Evolutionary conservation across 2,797 vertebrate genomes (phyloP), one percentile per base, ranked within the genome.

Genomic region (Ataeniobius toweri): DNA sequence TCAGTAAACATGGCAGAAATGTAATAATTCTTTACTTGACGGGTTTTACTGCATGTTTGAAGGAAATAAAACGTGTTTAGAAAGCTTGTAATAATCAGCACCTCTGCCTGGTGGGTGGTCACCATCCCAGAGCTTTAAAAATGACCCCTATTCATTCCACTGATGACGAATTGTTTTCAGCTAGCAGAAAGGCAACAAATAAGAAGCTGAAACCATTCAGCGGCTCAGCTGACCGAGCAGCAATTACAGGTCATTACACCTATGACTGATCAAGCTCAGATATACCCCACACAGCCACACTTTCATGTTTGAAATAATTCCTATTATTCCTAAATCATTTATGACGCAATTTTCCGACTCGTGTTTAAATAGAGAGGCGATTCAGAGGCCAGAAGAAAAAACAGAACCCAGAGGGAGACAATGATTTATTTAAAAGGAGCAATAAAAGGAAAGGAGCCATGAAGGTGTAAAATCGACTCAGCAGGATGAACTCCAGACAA

Each of bases 171-270:
- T 24, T 18, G 24, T 51, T 36, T 51, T 31, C 48, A 71, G 51
- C 4, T 2, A 16, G 46, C 68, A 16, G n/a, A n/a, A 14, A 31
- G 31, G 36, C 61, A 31, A 1, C 61, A 6, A 31, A 67, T 39
- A 24, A 39, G 36, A 67, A 36, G 6, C 61, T 20, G 28, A 65
- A 65, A 39, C 50, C 18, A 2, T 14, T 12, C 50, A 14, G 50
- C 73, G 44, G 22, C 9, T 13, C 13, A 6, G 26, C 26, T 74
- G 51, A 41, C 16, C 3, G 26, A 77, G 67, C 16, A 44, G 58
- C 41, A 44, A 70, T 65, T 73, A 70, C 70, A 77, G 63, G 3
- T 73, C 56, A 59, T 74, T 61, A 22, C 28, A 39, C 18, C 18
- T 65, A 18, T 39, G 63, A 71, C 50, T 53, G n/a, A 36, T 53